A percentile compares a stretch with the other conserved stretches of the same genome.
These are phyloP conservation scores for Corythoichthys intestinalis DNA, from an alignment of 2,113 vertebrate genomes.

Conservation along the genomic window DNA sequence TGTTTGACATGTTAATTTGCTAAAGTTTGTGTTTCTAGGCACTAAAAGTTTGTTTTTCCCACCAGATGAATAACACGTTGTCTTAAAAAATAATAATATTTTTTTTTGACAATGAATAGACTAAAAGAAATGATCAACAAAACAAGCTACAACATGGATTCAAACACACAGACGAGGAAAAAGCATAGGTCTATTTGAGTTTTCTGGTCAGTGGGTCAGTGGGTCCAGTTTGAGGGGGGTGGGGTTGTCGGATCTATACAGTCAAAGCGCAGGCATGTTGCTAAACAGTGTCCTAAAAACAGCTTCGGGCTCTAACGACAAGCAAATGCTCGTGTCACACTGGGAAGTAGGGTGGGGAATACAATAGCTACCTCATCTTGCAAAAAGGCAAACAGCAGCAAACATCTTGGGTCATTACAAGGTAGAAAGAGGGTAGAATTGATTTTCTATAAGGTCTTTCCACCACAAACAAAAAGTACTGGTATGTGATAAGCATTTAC, in stretches of 20 bases:
- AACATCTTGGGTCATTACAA: constrained; percentile 23
- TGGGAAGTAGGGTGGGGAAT: not conserved
- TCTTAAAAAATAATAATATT: no score
- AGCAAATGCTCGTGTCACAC: constrained; percentile 26
- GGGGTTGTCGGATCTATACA: constrained; percentile 21
- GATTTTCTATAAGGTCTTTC: constrained; percentile 8
- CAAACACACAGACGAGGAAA: constrained; percentile 9
- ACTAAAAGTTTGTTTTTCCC: no score
- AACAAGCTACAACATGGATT: constrained; percentile 12
- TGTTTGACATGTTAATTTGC: no score
- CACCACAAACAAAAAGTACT: constrained; percentile 14
- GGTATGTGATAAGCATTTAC: not conserved
- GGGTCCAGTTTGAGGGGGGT: constrained; percentile 17
- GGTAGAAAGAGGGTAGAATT: constrained; percentile 7
- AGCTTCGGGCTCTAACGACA: constrained; percentile 21
- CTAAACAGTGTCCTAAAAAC: constrained; percentile 37
- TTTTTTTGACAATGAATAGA: no score
- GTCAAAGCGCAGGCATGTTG: constrained; percentile 36
- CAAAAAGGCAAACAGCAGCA: not conserved
- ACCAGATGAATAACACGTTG: no score
- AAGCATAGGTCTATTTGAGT: constrained; percentile 16
- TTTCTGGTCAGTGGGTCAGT: constrained; percentile 45
- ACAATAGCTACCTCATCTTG: not conserved
- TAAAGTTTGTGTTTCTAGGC: no score
- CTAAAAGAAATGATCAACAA: not conserved